Percentiles rank a stretch among this genome's conserved stretches.
Conservation (phyloP, 2,888 invertebrate genomes). For the Iselma pallidipennis region DNA sequence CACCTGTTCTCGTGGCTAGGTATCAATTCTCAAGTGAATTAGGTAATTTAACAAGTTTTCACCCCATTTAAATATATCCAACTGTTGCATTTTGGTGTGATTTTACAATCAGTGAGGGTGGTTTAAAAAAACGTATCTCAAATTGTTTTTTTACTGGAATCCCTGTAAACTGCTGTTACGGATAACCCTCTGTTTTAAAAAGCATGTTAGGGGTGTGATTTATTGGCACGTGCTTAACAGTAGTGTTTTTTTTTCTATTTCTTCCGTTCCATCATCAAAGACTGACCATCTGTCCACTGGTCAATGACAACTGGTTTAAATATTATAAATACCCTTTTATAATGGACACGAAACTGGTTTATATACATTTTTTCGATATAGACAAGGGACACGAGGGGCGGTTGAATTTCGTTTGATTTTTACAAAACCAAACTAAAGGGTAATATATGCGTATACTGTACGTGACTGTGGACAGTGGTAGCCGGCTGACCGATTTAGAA, state of each 20-base stretch:
- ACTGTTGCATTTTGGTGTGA: slow-evolving; percentile 1
- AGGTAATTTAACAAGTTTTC: not conserved
- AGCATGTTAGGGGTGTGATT: not conserved
- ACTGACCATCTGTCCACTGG: slow-evolving; percentile 1
- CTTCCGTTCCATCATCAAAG: not conserved
- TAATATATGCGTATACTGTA: no score
- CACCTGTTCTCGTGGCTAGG: not conserved
- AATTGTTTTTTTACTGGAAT: no score
- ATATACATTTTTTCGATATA: not conserved
- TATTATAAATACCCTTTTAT: no score
- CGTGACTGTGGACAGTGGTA: not conserved
- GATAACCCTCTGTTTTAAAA: not conserved
- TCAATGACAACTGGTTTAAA: not conserved
- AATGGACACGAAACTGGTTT: not conserved
- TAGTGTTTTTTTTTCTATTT: not conserved
- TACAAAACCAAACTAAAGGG: not conserved
- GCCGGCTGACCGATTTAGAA: not conserved
- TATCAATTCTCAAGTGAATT: not conserved
- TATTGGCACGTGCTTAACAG: not conserved
- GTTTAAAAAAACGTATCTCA: no score
- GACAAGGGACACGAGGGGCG: not conserved
- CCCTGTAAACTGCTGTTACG: no score
- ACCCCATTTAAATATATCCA: not conserved
- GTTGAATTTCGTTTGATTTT: not conserved
- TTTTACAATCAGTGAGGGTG: no score